These are phyloP conservation scores for Erebia epiphron DNA, from an alignment of 2,888 invertebrate genomes.

Conservation along the genomic window DNA sequence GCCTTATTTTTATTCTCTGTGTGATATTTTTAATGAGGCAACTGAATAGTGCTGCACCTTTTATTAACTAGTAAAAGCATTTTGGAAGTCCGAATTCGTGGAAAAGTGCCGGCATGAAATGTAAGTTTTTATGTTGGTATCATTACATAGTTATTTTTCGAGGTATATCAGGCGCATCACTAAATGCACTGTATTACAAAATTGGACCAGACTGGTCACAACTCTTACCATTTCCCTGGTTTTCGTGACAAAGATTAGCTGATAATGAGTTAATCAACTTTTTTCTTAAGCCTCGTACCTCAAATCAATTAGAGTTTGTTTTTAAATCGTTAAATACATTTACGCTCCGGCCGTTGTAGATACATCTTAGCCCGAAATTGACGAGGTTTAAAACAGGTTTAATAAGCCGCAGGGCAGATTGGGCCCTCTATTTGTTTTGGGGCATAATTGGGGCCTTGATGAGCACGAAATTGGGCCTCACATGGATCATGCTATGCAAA, in stretches of 20 bases:
- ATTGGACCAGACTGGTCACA: no score
- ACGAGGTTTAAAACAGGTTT: slow-evolving; percentile 46
- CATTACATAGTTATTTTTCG: no score
- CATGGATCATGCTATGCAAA: slow-evolving; percentile 69
- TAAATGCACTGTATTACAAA: no score
- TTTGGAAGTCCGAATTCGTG: slow-evolving; percentile 54
- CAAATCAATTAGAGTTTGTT: slow-evolving; percentile 31
- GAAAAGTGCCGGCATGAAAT: slow-evolving; percentile 50
- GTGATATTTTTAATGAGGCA: slow-evolving; percentile 81
- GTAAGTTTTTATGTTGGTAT: slow-evolving; percentile 41
- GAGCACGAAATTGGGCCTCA: slow-evolving; percentile 64
- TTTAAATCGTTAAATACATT: slow-evolving; percentile 36
- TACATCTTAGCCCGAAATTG: slow-evolving; percentile 37
- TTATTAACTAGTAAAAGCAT: slow-evolving; percentile 74
- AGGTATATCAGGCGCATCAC: no score
- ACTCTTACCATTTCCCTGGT: background rate
- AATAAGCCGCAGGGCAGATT: slow-evolving; percentile 46
- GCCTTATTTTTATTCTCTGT: slow-evolving; percentile 78
- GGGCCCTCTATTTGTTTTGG: slow-evolving; percentile 68
- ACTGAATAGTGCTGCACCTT: slow-evolving; percentile 73
- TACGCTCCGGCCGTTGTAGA: slow-evolving; percentile 30
- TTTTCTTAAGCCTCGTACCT: slow-evolving; percentile 19
- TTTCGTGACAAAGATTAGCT: background rate
- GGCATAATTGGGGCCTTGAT: slow-evolving; percentile 64
- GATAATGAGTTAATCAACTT: slow-evolving; percentile 18